A percentile compares a stretch with the other conserved stretches of the same genome.
phyloP scores from a whole-genome alignment of 2,113 vertebrate species.

The Lagenorhynchus albirostris region DNA sequence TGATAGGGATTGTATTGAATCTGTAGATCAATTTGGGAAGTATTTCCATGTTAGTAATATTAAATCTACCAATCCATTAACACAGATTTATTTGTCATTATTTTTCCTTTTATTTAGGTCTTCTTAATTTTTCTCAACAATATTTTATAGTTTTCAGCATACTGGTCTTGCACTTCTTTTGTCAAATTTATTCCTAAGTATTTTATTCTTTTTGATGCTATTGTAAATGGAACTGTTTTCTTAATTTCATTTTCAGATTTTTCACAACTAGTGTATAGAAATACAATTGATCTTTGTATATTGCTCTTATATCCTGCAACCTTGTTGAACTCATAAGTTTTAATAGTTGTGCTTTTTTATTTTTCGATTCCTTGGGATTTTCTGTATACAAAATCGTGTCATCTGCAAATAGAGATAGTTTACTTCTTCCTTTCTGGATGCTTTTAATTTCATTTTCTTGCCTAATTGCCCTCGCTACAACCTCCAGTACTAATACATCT shows the following conservation, averaged over 20 bases:
- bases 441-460: not conserved
- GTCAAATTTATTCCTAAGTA: not conserved
- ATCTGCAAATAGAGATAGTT: not conserved
- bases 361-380: not conserved
- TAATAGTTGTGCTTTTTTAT: not conserved
- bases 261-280: not conserved
- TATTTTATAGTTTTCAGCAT: not conserved
- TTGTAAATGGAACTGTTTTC: not conserved
- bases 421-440: not conserved
- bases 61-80: not conserved
- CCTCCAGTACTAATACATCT: not conserved
- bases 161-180: not conserved
- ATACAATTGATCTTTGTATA: not conserved
- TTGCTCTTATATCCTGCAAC: not conserved
- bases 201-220: not conserved
- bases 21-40: not conserved
- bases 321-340: not conserved
- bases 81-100: not conserved
- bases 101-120: not conserved
- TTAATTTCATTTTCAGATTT: not conserved
- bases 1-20: not conserved
- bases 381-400: not conserved
- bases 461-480: not conserved
- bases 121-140: not conserved
- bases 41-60: not conserved